These are phyloP conservation scores for Peromyscus eremicus DNA, from an alignment of 2,797 vertebrate genomes.

Conservation along the genomic window DNA sequence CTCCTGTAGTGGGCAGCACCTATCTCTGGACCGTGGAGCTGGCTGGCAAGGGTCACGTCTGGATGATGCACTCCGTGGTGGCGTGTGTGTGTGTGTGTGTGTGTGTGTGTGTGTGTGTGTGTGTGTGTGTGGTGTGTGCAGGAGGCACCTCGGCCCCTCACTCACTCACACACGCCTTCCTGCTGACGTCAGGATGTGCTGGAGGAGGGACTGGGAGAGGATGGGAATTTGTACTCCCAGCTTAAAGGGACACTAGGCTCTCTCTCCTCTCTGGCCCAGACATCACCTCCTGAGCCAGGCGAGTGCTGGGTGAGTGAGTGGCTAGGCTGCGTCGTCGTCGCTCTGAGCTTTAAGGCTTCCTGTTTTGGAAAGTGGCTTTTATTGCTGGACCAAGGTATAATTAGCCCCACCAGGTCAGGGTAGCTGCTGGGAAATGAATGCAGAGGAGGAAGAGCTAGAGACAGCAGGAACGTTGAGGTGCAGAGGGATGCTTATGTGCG, in stretches of 20 bases:
- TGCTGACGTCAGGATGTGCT: constrained; percentile 87
- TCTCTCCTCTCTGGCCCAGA: neutral
- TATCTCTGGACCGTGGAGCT: neutral
- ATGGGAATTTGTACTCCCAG: constrained; percentile 78
- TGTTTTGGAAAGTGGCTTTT: constrained; percentile 78
- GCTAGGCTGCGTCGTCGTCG: neutral
- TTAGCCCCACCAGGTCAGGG: constrained; percentile 65
- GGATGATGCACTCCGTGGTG: constrained; percentile 38
- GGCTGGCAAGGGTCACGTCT: constrained; percentile 68
- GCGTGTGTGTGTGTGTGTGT: constrained; percentile 15
- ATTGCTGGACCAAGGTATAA: constrained; percentile 67
- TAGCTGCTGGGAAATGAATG: constrained; percentile 51
- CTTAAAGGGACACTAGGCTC: constrained; percentile 82
- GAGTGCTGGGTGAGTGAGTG: neutral
- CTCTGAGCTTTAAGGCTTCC: constrained; percentile 16
- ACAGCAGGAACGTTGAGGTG: neutral
- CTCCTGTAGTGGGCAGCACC: neutral
- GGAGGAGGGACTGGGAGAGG: constrained; percentile 83
- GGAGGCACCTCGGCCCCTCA: constrained; percentile 78
- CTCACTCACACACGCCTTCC: constrained; percentile 83
- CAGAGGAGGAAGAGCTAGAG: neutral
- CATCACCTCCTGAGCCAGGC: neutral
- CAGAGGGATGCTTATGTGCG: neutral
- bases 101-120: constrained; percentile 62
- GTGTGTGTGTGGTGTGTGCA: constrained; percentile 13